phyloP scores from a whole-genome alignment of 2,113 vertebrate species.

The Arizona elegans region DNA sequence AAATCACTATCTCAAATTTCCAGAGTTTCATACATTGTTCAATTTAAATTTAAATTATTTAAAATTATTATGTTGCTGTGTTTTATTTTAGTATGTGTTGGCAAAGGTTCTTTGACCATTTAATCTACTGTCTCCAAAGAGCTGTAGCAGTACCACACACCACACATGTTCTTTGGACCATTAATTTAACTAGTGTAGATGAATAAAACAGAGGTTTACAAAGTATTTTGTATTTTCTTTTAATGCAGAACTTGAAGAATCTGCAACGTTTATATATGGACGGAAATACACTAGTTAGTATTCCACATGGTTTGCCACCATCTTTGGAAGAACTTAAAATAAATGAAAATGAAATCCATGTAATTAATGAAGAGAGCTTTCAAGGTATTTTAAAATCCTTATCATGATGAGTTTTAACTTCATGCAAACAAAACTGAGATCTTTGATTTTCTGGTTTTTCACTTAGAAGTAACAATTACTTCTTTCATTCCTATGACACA shows the following conservation, averaged over 20 bases:
- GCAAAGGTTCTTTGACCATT: neutral
- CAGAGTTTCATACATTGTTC: neutral
- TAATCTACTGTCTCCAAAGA: neutral
- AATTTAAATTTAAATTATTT: neutral
- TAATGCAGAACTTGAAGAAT: constrained; percentile 80
- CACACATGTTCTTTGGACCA: neutral
- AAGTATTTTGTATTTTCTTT: neutral
- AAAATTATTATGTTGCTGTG: neutral
- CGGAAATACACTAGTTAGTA: constrained; percentile 79
- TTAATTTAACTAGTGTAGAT: neutral
- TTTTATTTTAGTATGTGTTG: neutral
- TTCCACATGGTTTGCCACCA: constrained; percentile 80
- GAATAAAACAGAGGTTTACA: neutral
- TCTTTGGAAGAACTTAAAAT: constrained; percentile 92
- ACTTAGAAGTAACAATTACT: neutral
- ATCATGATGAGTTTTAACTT: constrained; percentile 8
- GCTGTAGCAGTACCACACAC: neutral
- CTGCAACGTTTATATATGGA: constrained; percentile 88
- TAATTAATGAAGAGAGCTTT: constrained; percentile 76
- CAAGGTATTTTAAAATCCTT: constrained; percentile 71
- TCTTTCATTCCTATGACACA: neutral
- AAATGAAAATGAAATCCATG: constrained; percentile 85
- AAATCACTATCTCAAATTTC: neutral
- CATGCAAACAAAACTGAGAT: neutral
- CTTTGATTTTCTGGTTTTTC: neutral